Conservation (phyloP, 1,140 invertebrate genomes). For the Monomorium pharaonis region DNA sequence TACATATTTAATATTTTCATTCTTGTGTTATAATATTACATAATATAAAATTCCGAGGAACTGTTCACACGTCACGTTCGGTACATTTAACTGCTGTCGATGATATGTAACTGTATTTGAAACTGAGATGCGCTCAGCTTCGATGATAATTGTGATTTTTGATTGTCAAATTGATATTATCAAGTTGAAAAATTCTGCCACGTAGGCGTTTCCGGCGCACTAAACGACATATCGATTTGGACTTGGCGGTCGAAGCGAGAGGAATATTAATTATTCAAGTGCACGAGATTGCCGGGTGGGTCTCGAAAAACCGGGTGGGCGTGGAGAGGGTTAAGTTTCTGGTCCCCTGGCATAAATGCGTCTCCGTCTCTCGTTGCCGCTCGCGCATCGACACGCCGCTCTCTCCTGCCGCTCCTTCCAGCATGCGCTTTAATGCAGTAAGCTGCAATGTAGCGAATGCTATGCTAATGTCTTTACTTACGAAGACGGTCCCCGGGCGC, state of each 20-base stretch:
- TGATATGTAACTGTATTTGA: neutral
- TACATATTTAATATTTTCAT: neutral
- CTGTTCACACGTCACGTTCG: neutral
- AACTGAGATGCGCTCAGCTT: neutral
- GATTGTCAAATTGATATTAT: neutral
- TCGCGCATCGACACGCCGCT: neutral
- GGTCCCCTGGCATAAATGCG: conserved; percentile 6
- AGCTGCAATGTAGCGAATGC: conserved; percentile 76
- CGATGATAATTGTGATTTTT: neutral
- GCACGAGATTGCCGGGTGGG: neutral
- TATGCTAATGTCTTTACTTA: conserved; percentile 76
- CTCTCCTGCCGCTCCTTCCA: conserved; percentile 34
- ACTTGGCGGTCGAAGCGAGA: neutral
- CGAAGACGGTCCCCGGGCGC: conserved; percentile 72
- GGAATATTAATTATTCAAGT: conserved; percentile 24
- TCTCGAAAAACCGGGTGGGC: conserved; percentile 1
- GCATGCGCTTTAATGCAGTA: conserved; percentile 72
- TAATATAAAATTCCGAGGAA: neutral
- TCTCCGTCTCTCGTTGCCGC: neutral
- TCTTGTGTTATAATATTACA: neutral
- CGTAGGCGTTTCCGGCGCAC: neutral
- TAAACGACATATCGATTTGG: neutral
- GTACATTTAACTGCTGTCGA: conserved; percentile 15
- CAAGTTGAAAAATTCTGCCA: neutral
- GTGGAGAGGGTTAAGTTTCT: neutral